phyloP scores from a whole-genome alignment of 92 coral and sea anemone species.

The Heliopora coerulea region DNA sequence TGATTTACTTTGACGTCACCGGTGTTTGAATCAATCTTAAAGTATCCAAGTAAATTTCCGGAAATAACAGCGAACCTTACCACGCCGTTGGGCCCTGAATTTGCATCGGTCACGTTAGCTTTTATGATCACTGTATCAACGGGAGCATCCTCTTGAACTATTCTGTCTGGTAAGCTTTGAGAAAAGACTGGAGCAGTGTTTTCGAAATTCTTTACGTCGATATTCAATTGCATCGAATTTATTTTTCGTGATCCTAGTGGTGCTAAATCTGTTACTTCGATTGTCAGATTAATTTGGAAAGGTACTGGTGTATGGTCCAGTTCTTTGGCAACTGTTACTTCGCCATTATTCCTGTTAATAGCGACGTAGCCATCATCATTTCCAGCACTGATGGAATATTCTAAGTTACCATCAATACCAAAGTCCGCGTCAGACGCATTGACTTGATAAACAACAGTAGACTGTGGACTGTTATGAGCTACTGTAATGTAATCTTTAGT shows the following conservation, averaged over 20 bases:
- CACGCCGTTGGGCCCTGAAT: constrained; percentile 65
- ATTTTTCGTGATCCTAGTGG: constrained; percentile 63
- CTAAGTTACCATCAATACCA: constrained; percentile 23
- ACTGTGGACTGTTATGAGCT: constrained; percentile 62
- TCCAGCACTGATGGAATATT: constrained; percentile 52
- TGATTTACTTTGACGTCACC: constrained; percentile 61
- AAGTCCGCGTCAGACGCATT: constrained; percentile 11
- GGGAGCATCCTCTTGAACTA: constrained; percentile 73
- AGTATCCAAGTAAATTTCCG: constrained; percentile 72
- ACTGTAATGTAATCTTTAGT: constrained; percentile 53
- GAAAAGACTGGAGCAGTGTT: constrained; percentile 76
- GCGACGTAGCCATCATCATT: constrained; percentile 70
- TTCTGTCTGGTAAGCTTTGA: constrained; percentile 48
- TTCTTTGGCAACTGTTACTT: constrained; percentile 57
- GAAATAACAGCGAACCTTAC: constrained; percentile 61
- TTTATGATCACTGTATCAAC: constrained; percentile 70
- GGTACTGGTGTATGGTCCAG: constrained; percentile 64
- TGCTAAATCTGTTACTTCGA: constrained; percentile 70
- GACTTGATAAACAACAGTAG: constrained; percentile 14
- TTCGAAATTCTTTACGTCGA: constrained; percentile 67
- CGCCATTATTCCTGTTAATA: constrained; percentile 57
- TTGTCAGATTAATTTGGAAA: constrained; percentile 43
- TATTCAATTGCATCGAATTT: constrained; percentile 57
- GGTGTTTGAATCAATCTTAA: constrained; percentile 57
- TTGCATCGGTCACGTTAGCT: constrained; percentile 75